Conservation (phyloP, 2,888 invertebrate genomes). For the Drosophila limbata region DNA sequence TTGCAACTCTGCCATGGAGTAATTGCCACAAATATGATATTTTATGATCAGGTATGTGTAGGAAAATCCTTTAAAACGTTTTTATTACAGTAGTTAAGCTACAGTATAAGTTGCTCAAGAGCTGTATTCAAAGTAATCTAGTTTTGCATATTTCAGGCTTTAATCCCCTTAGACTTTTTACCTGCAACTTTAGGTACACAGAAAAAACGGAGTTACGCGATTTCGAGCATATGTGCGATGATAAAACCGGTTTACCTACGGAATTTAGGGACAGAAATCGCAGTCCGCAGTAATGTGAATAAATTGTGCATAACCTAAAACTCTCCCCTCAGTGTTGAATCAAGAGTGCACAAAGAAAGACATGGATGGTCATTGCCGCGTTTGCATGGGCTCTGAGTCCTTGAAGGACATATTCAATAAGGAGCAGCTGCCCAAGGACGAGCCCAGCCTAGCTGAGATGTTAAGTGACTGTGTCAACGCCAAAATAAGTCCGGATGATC, state of each 20-base stretch:
- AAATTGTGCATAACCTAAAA: neutral
- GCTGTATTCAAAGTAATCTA: neutral
- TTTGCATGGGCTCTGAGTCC: constrained; percentile 2
- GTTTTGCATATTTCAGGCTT: neutral
- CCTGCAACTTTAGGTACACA: neutral
- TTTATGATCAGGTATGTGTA: too few species aligned
- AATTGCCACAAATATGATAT: too few species aligned
- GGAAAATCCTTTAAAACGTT: too few species aligned
- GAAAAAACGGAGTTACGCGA: neutral
- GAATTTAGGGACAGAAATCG: neutral
- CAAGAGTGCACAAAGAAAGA: neutral
- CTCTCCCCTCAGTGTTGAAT: neutral
- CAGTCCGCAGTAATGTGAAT: neutral
- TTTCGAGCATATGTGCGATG: neutral
- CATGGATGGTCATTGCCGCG: neutral
- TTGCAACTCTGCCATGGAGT: too few species aligned
- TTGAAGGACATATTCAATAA: constrained; percentile 1
- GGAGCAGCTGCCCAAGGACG: constrained; percentile 4
- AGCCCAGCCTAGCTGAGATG: neutral
- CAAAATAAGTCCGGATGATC: neutral
- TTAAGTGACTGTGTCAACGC: constrained; percentile 1
- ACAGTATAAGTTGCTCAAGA: neutral
- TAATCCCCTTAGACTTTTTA: neutral
- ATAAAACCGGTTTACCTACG: constrained; percentile 1
- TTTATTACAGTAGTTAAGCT: neutral